Evolutionary conservation across 2,113 vertebrate species (phyloP).

Genomic region (Excalfactoria chinensis): DNA sequence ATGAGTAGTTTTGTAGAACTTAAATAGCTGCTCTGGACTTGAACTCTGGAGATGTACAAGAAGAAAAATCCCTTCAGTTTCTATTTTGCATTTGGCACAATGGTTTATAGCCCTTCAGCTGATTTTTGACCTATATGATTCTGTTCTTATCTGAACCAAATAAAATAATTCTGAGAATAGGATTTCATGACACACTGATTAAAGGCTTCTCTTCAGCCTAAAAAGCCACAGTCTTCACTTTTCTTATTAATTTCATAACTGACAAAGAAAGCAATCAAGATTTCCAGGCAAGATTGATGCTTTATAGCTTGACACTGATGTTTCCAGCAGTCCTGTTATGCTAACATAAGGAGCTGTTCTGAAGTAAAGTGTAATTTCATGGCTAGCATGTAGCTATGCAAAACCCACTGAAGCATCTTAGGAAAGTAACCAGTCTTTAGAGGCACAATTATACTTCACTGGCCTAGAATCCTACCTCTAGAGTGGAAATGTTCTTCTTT

Average conservation of each 20-base stretch:
- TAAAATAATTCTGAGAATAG: conserved; percentile 11
- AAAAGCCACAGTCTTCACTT: neutral
- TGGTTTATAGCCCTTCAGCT: neutral
- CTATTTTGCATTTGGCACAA: neutral
- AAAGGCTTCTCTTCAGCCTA: conserved; percentile 20
- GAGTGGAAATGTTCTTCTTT: neutral
- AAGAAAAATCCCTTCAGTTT: neutral
- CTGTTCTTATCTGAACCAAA: conserved; percentile 24
- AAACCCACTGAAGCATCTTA: neutral
- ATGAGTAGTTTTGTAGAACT: neutral
- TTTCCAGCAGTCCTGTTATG: neutral
- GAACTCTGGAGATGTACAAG: neutral
- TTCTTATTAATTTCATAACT: neutral
- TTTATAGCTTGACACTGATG: neutral
- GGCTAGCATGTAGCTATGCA: neutral
- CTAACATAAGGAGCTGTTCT: neutral
- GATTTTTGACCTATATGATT: conserved; percentile 35
- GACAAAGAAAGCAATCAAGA: conserved; percentile 7
- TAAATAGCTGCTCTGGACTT: neutral
- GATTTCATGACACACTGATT: conserved; percentile 1
- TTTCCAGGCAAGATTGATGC: neutral
- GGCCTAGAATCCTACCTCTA: neutral
- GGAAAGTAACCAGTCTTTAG: neutral
- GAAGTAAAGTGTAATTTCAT: neutral
- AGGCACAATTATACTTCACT: neutral